Conservation (phyloP, 2,113 vertebrate species). For the Chlamydotis undulata region DNA sequence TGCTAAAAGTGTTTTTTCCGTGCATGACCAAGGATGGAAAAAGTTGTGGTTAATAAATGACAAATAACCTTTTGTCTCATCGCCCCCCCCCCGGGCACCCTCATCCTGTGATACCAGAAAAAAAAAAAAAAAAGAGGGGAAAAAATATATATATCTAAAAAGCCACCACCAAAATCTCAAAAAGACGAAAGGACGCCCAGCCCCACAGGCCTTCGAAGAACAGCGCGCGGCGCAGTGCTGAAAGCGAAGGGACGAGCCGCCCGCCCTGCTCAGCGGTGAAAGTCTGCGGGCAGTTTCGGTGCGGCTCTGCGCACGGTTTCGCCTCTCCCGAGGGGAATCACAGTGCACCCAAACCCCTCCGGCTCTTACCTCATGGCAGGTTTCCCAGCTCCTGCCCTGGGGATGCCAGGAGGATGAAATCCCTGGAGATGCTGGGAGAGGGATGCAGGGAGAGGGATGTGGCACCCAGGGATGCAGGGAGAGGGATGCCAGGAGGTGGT, state of each 20-base stretch:
- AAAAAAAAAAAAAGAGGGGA: not conserved
- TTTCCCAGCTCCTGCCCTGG: not conserved
- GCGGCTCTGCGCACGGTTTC: not conserved
- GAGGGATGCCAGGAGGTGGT: not conserved
- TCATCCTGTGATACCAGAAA: not conserved
- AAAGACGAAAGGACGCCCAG: not conserved
- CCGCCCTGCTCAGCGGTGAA: not conserved
- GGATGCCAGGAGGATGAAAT: not conserved
- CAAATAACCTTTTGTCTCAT: slow-evolving; percentile 65
- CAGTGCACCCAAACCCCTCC: not conserved
- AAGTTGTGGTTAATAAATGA: slow-evolving; percentile 74
- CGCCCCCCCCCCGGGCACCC: not conserved
- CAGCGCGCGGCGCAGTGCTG: not conserved
- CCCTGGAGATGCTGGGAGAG: not conserved
- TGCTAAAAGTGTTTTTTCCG: slow-evolving; percentile 64
- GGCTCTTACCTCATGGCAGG: not conserved
- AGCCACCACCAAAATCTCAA: slow-evolving; percentile 33
- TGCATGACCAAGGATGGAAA: slow-evolving; percentile 73
- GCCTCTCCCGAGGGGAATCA: not conserved
- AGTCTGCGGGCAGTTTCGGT: not conserved
- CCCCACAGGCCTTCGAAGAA: slow-evolving; percentile 72
- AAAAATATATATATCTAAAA: not conserved
- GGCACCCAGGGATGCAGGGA: not conserved
- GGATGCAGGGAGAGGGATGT: not conserved
- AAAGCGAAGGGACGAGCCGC: not conserved